These are phyloP conservation scores for Acanthosepion pharaonis DNA, from an alignment of 2,888 invertebrate genomes.

Conservation along the genomic window DNA sequence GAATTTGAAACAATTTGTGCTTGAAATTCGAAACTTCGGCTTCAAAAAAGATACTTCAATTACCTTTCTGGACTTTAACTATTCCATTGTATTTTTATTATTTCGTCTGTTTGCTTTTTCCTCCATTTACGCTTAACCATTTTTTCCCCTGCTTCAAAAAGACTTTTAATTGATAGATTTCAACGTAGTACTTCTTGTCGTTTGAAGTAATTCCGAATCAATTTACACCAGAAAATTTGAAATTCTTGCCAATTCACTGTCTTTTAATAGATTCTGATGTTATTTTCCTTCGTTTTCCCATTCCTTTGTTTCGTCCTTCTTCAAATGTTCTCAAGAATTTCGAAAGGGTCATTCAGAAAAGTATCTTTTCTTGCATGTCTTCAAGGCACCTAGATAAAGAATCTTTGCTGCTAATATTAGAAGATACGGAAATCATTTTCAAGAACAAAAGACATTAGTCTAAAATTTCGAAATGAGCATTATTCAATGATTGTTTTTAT, in stretches of 20 bases:
- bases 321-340: not conserved
- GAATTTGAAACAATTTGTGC: not conserved
- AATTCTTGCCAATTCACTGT: not conserved
- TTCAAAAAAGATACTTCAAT: not conserved
- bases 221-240: not conserved
- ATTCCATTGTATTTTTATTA: not conserved
- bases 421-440: not conserved
- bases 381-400: not conserved
- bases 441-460: not conserved
- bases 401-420: not conserved
- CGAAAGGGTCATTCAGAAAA: not conserved
- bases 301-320: not conserved
- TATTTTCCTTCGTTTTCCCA: not conserved
- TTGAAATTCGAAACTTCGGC: not conserved
- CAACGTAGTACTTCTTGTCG: not conserved
- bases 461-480: not conserved
- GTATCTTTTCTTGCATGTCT: not conserved
- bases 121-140: not conserved
- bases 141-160: not conserved
- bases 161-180: slow-evolving; percentile 13
- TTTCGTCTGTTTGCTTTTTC: not conserved
- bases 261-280: not conserved
- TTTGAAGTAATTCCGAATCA: not conserved
- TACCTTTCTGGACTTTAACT: not conserved
- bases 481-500: not conserved